Evolutionary conservation across 37 sponge, comb jelly and placozoan genomes (phyloP), one percentile per base, ranked within the genome.

Genomic region (Trichoplax adhaerens): DNA sequence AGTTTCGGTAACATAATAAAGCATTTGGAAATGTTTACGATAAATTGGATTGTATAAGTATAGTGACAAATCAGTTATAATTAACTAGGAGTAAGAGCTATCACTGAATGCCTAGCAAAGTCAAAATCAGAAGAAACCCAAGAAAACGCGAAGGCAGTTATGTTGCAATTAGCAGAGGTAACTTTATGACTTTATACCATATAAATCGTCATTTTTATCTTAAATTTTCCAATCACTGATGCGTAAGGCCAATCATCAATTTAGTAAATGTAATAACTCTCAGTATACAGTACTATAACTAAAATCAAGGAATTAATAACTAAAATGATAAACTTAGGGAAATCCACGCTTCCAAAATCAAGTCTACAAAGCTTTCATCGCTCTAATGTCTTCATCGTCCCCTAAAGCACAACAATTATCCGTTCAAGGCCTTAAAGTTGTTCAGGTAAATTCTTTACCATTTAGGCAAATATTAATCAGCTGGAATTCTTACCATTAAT

Each of bases 341-440:
- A 95, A 91, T 69, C 93, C 93, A 55, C 80, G 79, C 52, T 90
- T 91, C 68, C 88, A 91, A 72, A 80, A 79, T 53, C 89, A 88
- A 71, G 86, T 95, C 55, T 91, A 95, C 83, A 84, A 85, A 62
- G 81, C 84, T 0, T 76, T 95, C 50, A 83, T 91, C 1, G 79
- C 86, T 7, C 82, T 95, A 48, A 82, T 96, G 0, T 71, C 86
- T 4, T 81, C 84, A 58, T 56, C 79, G 10, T 85, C 86, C 7
- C 76, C 62, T 51, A 72, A 78, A 53, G 90, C 94, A 1, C 90
- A 92, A 71, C 74, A 81, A 59, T 77, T 89, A 76, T 83, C 94
- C 48, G 86, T 86, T 6, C 65, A 81, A 61, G 85, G 86, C 2
- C 76, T 92, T n/a, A 72, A 84, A 58, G 75, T 73, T 53, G 67